Conservation (phyloP, 2,113 vertebrate genomes). For the Gnathochromis pfefferi region DNA sequence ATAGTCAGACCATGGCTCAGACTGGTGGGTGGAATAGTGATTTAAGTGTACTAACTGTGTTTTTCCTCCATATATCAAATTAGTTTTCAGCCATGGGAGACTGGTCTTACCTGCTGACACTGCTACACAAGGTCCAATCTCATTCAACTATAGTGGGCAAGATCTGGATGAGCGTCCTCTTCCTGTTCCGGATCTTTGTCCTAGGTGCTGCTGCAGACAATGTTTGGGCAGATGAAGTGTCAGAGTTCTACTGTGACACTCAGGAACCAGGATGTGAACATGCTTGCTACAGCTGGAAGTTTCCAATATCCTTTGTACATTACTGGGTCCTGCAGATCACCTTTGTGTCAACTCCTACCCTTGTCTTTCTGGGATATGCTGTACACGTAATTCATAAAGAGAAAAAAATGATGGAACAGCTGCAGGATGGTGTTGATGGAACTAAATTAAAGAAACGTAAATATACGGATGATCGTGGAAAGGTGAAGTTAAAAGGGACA, state of each 20-base stretch:
- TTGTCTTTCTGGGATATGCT: not conserved
- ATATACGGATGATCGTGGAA: slow-evolving; percentile 75
- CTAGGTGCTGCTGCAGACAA: not conserved
- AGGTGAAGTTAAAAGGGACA: slow-evolving; percentile 80
- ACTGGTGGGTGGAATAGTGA: not conserved
- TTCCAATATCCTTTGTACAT: not conserved
- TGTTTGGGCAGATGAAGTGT: not conserved
- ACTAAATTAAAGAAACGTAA: slow-evolving; percentile 35
- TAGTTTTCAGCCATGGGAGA: slow-evolving; percentile 56
- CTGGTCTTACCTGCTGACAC: slow-evolving; percentile 50
- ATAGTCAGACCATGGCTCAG: not conserved
- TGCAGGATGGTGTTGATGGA: not conserved
- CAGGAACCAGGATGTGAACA: not conserved
- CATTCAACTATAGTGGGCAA: not conserved
- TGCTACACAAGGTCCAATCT: not conserved
- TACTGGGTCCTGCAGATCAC: not conserved
- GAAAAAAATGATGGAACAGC: slow-evolving; percentile 59
- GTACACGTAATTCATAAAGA: slow-evolving; percentile 13
- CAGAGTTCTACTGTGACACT: not conserved
- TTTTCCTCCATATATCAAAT: not conserved
- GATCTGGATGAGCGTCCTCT: not conserved
- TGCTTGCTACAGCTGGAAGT: not conserved
- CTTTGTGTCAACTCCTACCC: not conserved
- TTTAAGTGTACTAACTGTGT: not conserved
- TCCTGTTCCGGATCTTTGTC: not conserved